A percentile compares a stretch with the other conserved stretches of the same genome.
phyloP scores from a whole-genome alignment of 2,888 invertebrate genomes.

The Petrophora chlorosata region DNA sequence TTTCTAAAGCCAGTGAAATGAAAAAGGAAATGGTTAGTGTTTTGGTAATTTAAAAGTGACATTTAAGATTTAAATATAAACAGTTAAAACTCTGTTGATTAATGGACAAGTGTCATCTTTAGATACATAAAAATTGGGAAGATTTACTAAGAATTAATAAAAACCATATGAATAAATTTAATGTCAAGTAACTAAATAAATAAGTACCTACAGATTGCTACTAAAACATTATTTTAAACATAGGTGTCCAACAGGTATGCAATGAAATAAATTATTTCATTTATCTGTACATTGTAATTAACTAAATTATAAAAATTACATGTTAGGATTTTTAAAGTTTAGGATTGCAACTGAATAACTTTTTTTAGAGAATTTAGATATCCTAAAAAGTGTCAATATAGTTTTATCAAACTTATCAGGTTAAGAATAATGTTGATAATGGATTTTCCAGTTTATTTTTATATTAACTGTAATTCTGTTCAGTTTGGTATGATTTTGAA shows the following conservation, averaged over 20 bases:
- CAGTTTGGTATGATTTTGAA: constrained; percentile 1
- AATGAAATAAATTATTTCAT: too few species aligned
- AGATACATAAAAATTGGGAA: too few species aligned
- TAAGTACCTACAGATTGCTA: too few species aligned
- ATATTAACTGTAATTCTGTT: not conserved
- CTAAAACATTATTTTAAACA: too few species aligned
- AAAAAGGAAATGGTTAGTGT: constrained; percentile 3
- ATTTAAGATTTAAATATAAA: not conserved
- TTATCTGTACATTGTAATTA: constrained; percentile 18
- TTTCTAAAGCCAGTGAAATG: constrained; percentile 14
- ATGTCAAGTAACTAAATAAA: too few species aligned
- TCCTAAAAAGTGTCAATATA: constrained; percentile 8
- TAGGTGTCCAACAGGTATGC: too few species aligned
- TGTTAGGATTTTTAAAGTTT: not conserved
- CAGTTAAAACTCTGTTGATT: too few species aligned
- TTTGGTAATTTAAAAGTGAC: not conserved
- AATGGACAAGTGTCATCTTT: too few species aligned
- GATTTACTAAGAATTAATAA: too few species aligned
- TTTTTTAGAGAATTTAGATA: too few species aligned
- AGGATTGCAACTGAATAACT: constrained; percentile 40
- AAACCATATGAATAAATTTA: too few species aligned
- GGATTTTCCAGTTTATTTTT: not conserved
- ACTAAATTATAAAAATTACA: constrained; percentile 18
- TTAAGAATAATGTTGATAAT: not conserved
- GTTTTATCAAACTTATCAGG: constrained; percentile 2